These are phyloP conservation scores for Psilanteris sp. DNA, from an alignment of 1,140 invertebrate species.

Conservation along the genomic window DNA sequence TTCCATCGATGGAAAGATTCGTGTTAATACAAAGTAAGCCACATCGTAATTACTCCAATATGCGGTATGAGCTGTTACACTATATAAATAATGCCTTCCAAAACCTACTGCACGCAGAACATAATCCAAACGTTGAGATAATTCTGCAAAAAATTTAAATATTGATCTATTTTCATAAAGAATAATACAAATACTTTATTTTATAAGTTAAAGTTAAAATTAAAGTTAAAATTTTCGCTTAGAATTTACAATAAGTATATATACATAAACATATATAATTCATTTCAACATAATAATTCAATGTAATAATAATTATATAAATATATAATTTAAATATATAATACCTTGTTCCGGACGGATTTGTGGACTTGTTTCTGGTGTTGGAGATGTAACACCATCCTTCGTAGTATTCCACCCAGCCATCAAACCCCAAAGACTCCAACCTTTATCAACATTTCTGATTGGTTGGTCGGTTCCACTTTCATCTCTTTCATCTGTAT, in stretches of 20 bases:
- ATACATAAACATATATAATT: too few relatives aligned
- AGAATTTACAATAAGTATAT: too few relatives aligned
- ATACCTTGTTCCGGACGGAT: slow-evolving; percentile 78
- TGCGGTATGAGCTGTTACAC: slow-evolving; percentile 85
- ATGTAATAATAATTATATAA: too few relatives aligned
- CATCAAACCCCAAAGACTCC: slow-evolving; percentile 81
- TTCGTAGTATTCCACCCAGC: slow-evolving; percentile 75
- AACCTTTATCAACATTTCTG: slow-evolving; percentile 75
- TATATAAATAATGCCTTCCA: slow-evolving; percentile 83
- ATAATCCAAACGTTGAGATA: slow-evolving; percentile 85
- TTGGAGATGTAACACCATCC: slow-evolving; percentile 75
- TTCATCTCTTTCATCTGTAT: slow-evolving; percentile 74
- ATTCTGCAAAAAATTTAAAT: slow-evolving; percentile 74
- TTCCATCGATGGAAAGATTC: slow-evolving; percentile 82
- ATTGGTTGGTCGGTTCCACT: slow-evolving; percentile 70
- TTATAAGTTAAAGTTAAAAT: too few relatives aligned
- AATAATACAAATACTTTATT: too few relatives aligned
- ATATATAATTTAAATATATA: slow-evolving; percentile 21
- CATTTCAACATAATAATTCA: slow-evolving; percentile 31
- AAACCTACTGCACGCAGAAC: slow-evolving; percentile 82
- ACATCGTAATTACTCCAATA: slow-evolving; percentile 87
- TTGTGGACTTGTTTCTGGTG: slow-evolving; percentile 74
- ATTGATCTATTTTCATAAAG: too few relatives aligned
- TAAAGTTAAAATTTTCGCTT: too few relatives aligned
- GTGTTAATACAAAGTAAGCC: slow-evolving; percentile 85